Conservation (phyloP, 2,888 invertebrate genomes). For the Apoda limacodes region DNA sequence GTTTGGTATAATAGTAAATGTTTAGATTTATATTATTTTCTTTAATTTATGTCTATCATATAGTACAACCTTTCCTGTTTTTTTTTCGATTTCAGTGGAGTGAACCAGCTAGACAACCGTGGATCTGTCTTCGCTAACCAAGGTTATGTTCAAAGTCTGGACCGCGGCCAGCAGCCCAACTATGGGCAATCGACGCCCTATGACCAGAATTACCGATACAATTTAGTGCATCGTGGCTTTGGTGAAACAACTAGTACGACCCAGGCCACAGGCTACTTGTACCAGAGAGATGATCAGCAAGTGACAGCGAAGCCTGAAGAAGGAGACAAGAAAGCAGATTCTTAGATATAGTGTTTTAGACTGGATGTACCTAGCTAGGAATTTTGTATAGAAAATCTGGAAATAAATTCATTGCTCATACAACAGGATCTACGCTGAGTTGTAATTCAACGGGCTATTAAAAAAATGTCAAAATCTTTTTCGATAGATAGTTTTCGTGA, state of each 20-base stretch:
- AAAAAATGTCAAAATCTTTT: no score
- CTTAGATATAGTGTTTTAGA: conserved; percentile 19
- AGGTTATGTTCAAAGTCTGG: conserved; percentile 16
- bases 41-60: conserved; percentile 1
- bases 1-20: no score
- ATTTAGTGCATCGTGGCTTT: conserved; percentile 17
- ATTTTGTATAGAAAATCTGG: neutral
- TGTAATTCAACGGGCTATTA: no score
- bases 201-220: conserved; percentile 17
- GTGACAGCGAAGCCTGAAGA: conserved; percentile 44
- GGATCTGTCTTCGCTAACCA: no score
- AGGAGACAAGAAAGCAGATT: conserved; percentile 46
- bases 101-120: conserved; percentile 22
- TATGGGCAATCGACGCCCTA: conserved; percentile 22
- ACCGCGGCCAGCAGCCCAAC: conserved; percentile 22
- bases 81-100: conserved; percentile 24
- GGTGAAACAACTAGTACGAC: conserved; percentile 49
- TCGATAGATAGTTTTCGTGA: no score
- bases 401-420: no score
- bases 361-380: no score
- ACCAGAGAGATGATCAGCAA: conserved; percentile 58
- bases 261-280: conserved; percentile 66
- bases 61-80: conserved; percentile 3
- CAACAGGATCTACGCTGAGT: no score
- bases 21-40: no score